Conservation (phyloP, 2,888 invertebrate genomes). For the Drosophila subquinaria region DNA sequence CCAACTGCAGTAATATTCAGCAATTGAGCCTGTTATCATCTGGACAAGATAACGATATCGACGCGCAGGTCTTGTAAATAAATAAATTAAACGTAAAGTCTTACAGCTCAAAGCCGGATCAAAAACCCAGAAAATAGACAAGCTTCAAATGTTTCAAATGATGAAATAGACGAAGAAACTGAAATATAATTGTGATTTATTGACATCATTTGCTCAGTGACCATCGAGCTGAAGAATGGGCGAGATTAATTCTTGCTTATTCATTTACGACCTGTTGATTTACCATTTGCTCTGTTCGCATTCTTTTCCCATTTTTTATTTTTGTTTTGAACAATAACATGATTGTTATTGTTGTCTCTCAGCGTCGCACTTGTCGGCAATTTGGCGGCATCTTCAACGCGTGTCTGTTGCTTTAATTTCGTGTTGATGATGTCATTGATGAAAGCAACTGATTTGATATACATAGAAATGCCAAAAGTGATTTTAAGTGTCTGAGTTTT, state of each 20-base stretch:
- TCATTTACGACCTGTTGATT: conserved; percentile 34
- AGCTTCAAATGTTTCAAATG: too few relatives aligned
- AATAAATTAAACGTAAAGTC: background rate
- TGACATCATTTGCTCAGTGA: conserved; percentile 54
- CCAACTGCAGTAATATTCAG: background rate
- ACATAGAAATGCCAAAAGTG: conserved; percentile 22
- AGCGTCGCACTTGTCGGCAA: conserved; percentile 51
- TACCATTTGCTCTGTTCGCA: conserved; percentile 9
- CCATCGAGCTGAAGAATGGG: conserved; percentile 37
- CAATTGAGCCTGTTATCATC: conserved; percentile 40
- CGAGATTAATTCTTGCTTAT: conserved; percentile 22
- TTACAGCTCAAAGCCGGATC: conserved; percentile 43
- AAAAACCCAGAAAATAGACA: background rate
- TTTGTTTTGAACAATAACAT: conserved; percentile 20
- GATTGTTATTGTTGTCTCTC: conserved; percentile 24
- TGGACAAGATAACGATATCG: conserved; percentile 20
- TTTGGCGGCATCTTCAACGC: conserved; percentile 49
- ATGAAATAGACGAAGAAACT: conserved; percentile 1
- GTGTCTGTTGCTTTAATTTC: conserved; percentile 57
- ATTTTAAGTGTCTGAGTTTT: background rate
- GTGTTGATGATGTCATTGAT: conserved; percentile 69
- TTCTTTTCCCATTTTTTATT: background rate
- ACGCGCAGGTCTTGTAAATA: conserved; percentile 37
- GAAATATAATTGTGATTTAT: conserved; percentile 54
- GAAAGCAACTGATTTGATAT: conserved; percentile 25